Evolutionary conservation across 2,797 vertebrate species (phyloP), one percentile per base, ranked within the genome.

Genomic region (Choloepus didactylus): DNA sequence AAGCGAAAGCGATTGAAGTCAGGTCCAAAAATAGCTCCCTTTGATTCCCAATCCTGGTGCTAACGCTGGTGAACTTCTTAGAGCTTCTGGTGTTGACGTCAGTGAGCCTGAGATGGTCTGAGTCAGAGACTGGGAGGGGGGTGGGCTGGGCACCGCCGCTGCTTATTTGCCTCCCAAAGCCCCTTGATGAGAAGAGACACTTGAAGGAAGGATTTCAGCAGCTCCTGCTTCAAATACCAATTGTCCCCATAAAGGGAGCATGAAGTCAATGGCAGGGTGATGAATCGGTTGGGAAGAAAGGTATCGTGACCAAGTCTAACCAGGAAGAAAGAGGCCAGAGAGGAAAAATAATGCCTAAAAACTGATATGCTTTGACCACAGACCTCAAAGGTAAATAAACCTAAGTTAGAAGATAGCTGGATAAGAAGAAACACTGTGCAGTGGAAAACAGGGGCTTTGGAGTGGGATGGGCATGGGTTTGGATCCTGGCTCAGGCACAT

Each of bases 1-100:
- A 98, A 98, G 96, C 96, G 95, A 95, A 98, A 98, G 91, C 27
- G 62, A 98, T 98, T 98, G 98, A 98, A 98, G 98, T 97, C 81
- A 25, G 77, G 92, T 98, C 97, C 98, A 98, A 98, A 98, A 96
- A 14, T 94, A 98, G 95, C 96, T 97, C 94, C 97, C 93, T 97
- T 97, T 96, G 96, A 79, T 94, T 98, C 97, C 95, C 96, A 96
- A 56, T 93, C 83, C 91, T 93, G 91, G 90, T 95, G 96, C 86
- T 97, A 94, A 96, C 56, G 62, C 92, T 84, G 77, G 73, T 70
- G 67, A 87, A 83, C 82, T 88, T 95, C 87, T 4, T 8, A 94
- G 96, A 91, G 93, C 95, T 96, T 89, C 94, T 72, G 86, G 83
- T 64, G 79, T 91, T 96, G 49, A 0, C 62, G 79, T 96, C 96